phyloP scores from a whole-genome alignment of 2,888 invertebrate species.

The Leucophenga maculata region DNA sequence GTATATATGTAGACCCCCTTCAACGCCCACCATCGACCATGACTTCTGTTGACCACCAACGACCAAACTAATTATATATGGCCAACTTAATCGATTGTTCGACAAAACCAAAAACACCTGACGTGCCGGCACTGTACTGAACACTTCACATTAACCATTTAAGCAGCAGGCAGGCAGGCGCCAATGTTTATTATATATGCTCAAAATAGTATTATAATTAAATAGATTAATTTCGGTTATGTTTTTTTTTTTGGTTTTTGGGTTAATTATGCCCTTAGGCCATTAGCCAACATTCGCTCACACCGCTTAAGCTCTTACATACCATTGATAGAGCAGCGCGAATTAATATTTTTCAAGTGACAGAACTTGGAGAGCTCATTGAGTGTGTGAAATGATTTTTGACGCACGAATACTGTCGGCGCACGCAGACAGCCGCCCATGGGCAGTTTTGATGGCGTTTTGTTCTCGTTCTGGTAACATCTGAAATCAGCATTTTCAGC shows the following conservation, averaged over 20 bases:
- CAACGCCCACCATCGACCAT: background rate
- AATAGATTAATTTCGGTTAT: background rate
- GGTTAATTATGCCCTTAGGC: background rate
- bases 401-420: slow-evolving; percentile 68
- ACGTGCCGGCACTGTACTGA: background rate
- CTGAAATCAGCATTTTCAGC: slow-evolving; percentile 67
- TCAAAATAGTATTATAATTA: background rate
- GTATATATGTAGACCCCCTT: slow-evolving; percentile 21
- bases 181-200: background rate
- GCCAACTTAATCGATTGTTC: no score
- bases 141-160: background rate
- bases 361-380: slow-evolving; percentile 68
- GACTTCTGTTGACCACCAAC: background rate
- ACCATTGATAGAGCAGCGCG: slow-evolving; percentile 58
- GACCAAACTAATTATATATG: slow-evolving; percentile 15
- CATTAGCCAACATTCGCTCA: background rate
- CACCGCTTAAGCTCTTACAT: slow-evolving; percentile 47
- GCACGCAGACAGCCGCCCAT: slow-evolving; percentile 69
- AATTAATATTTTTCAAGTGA: slow-evolving; percentile 52
- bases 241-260: no score
- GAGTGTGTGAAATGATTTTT: slow-evolving; percentile 71
- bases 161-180: background rate
- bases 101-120: background rate
- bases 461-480: slow-evolving; percentile 57
- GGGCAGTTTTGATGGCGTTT: slow-evolving; percentile 53